Percentiles rank a stretch among this genome's conserved stretches.
Conservation (phyloP, 1,140 invertebrate species). For the Saccostrea cuccullata region DNA sequence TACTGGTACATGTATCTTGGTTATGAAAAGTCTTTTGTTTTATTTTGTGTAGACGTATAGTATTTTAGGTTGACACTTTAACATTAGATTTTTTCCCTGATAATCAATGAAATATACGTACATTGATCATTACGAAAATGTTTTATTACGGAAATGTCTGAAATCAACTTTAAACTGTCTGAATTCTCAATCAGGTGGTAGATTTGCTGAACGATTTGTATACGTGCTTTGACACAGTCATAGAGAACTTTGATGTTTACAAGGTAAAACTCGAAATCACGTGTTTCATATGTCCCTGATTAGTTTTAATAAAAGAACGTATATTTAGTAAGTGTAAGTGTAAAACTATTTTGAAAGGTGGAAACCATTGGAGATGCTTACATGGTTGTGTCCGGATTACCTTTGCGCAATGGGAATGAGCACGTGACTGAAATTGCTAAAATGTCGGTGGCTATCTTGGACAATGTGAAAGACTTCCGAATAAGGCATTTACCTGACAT, state of each 20-base stretch:
- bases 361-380: constrained; percentile 88
- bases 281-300: not conserved
- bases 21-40: not conserved
- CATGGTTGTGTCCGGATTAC: constrained; percentile 67
- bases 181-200: constrained; percentile 86
- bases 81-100: not conserved
- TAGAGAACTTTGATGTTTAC: constrained; percentile 98
- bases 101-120: too few species aligned
- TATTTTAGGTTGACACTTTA: not conserved
- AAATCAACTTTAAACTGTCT: not conserved
- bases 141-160: not conserved
- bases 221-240: constrained; percentile 96
- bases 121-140: too few species aligned
- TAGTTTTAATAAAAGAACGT: not conserved
- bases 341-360: constrained; percentile 50
- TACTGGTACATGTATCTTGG: too few species aligned
- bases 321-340: not conserved
- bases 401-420: constrained; percentile 69
- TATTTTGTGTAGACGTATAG: not conserved
- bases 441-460: constrained; percentile 82
- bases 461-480: constrained; percentile 78
- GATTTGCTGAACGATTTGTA: constrained; percentile 97
- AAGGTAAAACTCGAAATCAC: constrained; percentile 85
- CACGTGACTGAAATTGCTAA: constrained; percentile 83
- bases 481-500: constrained; percentile 80